Evolutionary conservation across 35 echinoderm and acorn worm genomes (phyloP), one percentile per base, ranked within the genome.

Genomic region (Patiria miniata): DNA sequence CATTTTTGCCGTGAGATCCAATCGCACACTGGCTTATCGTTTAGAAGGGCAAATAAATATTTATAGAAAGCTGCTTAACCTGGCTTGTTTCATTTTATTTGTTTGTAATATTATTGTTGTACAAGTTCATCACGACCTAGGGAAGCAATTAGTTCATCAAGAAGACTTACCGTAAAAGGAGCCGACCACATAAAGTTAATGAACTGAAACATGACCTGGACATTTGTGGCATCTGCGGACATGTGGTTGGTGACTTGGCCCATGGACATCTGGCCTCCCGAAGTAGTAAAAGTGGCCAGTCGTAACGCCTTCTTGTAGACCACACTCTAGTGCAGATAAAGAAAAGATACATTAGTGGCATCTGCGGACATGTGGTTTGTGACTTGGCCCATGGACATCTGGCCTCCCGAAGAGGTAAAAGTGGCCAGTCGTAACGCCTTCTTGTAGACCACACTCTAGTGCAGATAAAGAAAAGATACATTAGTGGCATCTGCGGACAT

Each of bases 181-280:
- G 89, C 77, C 6, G 94, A 88, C 94, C 90, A 92, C 9, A 92
- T 83, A 7, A 82, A 93, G 84, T 90, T 87, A 0, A 93, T 61
- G 78, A 84, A 89, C 79, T 88, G 83, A 53, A 93, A 85, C 30
- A 61, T 86, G 36, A 86, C 80, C 78, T 89, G 68, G 47, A 97
- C 51, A 44, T 92, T 93, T 51, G 68, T 90, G 9, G 94, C 90
- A 86, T 97, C 94, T 12, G 84, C 86, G 29, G 94, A 89, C 94
- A 97, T 97, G 39, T 86, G 90, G 68, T 97, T 97, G 10, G 94
- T 97, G 40, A 97, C 88, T 65, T 97, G 94, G 32, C 94, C 94
- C 36, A 91, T 93, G 17, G 94, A 87, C 94, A 97, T 97, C 39
- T 55, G 68, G 0, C 94, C 94, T 28, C 94, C 90, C 56, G 85